Conservation (phyloP, 2,888 invertebrate genomes). For the Pachycephus smyrnensis region DNA sequence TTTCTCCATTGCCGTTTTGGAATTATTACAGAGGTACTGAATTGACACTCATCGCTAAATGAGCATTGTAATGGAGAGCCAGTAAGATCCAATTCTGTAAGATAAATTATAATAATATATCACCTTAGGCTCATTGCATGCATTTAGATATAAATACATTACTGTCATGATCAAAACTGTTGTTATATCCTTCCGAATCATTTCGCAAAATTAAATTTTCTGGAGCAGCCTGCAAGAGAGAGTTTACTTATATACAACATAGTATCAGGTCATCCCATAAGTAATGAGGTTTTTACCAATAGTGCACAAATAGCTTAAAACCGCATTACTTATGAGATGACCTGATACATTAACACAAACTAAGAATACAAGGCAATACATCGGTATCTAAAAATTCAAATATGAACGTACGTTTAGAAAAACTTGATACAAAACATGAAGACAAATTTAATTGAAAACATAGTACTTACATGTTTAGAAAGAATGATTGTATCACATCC, state of each 20-base stretch:
- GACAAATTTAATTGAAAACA: background rate
- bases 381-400: background rate
- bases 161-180: background rate
- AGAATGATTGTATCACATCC: background rate
- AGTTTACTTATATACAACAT: background rate
- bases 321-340: no score
- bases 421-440: background rate
- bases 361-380: background rate
- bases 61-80: slow-evolving; percentile 50
- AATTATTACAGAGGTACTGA: slow-evolving; percentile 37
- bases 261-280: no score
- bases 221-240: background rate
- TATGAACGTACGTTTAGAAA: background rate
- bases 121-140: background rate
- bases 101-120: background rate
- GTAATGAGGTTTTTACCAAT: no score
- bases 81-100: slow-evolving; percentile 40
- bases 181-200: background rate
- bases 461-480: background rate
- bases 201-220: background rate
- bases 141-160: background rate
- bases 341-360: background rate
- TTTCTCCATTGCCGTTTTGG: slow-evolving; percentile 40
- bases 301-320: no score
- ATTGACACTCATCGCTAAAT: slow-evolving; percentile 34